Percentiles rank a stretch among this genome's conserved stretches.
Evolutionary conservation across 2,113 vertebrate genomes (phyloP).

Genomic region (Myocastor coypus): DNA sequence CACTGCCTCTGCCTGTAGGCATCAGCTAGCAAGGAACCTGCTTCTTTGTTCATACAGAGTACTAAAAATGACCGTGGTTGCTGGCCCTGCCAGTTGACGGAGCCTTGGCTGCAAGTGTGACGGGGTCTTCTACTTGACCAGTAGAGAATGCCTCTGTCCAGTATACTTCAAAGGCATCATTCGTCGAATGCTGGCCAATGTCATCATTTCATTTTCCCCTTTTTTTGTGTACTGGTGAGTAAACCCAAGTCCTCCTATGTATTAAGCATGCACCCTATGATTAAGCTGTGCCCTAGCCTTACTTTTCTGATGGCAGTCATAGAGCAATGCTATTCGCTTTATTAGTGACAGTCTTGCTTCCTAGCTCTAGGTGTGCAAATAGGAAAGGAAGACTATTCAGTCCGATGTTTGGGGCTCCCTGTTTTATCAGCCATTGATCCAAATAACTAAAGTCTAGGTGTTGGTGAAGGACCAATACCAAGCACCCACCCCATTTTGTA

Average conservation of each 20-base stretch:
- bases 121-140: rapidly evolving
- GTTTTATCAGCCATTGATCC: not conserved
- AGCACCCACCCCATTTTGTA: not conserved
- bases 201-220: not conserved
- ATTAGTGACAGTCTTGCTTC: not conserved
- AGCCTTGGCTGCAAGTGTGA: not conserved
- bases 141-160: not conserved
- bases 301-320: not conserved
- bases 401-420: not conserved
- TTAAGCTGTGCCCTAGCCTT: not conserved
- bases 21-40: not conserved
- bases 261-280: not conserved
- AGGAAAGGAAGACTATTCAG: slow-evolving; percentile 6
- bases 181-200: no score
- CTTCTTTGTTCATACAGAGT: not conserved
- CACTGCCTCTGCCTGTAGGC: not conserved
- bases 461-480: not conserved
- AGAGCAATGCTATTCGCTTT: not conserved
- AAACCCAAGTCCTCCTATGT: not conserved
- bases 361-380: not conserved
- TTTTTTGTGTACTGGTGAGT: not conserved
- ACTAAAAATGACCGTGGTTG: not conserved
- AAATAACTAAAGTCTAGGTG: not conserved
- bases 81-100: not conserved
- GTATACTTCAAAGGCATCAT: not conserved